These are phyloP conservation scores for Poeciliopsis gracilis DNA, from an alignment of 2,797 vertebrate genomes.

Conservation along the genomic window DNA sequence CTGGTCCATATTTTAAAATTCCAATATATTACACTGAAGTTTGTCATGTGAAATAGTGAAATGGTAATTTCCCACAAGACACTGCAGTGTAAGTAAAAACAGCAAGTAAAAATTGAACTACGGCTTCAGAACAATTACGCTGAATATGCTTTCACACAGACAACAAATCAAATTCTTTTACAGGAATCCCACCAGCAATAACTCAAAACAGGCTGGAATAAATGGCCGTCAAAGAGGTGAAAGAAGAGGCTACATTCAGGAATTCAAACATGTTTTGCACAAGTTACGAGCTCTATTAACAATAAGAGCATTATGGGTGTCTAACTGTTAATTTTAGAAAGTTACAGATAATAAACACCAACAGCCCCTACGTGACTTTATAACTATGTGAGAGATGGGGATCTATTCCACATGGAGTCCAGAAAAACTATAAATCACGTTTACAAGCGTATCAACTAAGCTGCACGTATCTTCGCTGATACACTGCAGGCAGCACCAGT, in stretches of 20 bases:
- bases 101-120: not conserved
- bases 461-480: not conserved
- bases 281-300: not conserved
- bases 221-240: not conserved
- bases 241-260: not conserved
- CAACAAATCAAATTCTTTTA: not conserved
- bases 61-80: not conserved
- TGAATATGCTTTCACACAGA: not conserved
- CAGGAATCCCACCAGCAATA: not conserved
- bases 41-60: not conserved
- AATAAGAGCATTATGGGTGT: not conserved
- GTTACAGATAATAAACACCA: conserved; percentile 11
- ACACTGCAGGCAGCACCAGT: not conserved
- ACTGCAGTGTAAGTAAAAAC: not conserved
- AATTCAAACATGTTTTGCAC: not conserved
- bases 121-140: not conserved
- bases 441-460: not conserved
- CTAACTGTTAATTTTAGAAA: conserved; percentile 3
- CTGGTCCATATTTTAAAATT: not conserved
- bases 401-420: not conserved
- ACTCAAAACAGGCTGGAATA: not conserved
- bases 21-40: not conserved
- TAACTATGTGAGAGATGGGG: not conserved
- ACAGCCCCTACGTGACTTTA: not conserved
- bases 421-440: conserved; percentile 8